Evolutionary conservation across 2,113 vertebrate genomes (phyloP).

Genomic region (Salvelinus sp.): DNA sequence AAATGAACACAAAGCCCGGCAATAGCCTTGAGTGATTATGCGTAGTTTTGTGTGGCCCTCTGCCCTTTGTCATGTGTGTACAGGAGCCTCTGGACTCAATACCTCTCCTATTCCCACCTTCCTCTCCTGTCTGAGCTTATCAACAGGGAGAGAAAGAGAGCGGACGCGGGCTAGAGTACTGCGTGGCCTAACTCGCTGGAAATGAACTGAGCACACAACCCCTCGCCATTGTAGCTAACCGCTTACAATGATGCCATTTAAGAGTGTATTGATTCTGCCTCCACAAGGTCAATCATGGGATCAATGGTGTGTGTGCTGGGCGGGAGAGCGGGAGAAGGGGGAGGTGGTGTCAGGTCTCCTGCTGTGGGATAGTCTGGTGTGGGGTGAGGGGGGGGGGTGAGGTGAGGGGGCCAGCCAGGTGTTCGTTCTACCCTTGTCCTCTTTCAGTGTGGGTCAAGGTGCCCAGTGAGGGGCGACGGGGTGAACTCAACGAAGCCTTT

Average conservation of each 20-base stretch:
- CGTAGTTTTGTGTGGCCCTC: conserved; percentile 23
- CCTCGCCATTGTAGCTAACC: conserved; percentile 64
- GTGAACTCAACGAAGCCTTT: background rate
- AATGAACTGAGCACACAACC: conserved; percentile 68
- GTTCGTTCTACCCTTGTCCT: background rate
- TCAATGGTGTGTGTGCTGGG: conserved; percentile 62
- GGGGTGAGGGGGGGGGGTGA: too few relatives aligned
- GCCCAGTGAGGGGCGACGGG: background rate
- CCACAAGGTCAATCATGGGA: conserved; percentile 73
- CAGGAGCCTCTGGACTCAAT: background rate
- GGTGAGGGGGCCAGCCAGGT: background rate
- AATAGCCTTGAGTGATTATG: conserved; percentile 31
- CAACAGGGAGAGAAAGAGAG: conserved; percentile 45
- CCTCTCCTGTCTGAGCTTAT: conserved; percentile 32
- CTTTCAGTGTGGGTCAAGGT: conserved; percentile 3
- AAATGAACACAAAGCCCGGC: conserved; percentile 18
- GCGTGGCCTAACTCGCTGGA: conserved; percentile 50
- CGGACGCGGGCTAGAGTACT: conserved; percentile 42
- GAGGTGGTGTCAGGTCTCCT: conserved; percentile 28
- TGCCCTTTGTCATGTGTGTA: conserved; percentile 29
- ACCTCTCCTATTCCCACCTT: conserved; percentile 19
- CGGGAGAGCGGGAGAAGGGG: background rate
- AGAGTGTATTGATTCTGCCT: conserved; percentile 70
- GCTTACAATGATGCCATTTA: conserved; percentile 73
- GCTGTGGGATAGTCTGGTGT: background rate